Percentiles rank a stretch among this genome's conserved stretches.
phyloP scores from a whole-genome alignment of 2,797 vertebrate species.

The Arnoldichthys spilopterus region DNA sequence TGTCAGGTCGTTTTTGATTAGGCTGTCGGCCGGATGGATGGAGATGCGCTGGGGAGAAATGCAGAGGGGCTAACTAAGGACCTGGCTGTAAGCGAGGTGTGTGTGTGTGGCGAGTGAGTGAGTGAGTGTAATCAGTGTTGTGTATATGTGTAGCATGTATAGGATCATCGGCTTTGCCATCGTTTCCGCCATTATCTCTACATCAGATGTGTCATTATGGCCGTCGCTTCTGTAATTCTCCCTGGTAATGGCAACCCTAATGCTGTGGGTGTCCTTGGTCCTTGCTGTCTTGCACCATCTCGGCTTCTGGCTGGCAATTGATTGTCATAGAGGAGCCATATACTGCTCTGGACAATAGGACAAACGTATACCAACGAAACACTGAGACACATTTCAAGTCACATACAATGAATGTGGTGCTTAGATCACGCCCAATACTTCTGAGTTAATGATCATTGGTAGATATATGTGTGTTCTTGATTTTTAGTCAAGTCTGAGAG shows the following conservation, averaged over 20 bases:
- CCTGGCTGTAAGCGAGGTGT: neutral
- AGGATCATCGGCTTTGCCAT: slow-evolving; percentile 22
- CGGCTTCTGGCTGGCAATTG: neutral
- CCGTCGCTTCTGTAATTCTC: neutral
- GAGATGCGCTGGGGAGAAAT: slow-evolving; percentile 35
- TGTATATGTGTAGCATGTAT: slow-evolving; percentile 13
- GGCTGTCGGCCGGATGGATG: slow-evolving; percentile 39
- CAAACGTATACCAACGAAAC: neutral
- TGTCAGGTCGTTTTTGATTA: slow-evolving; percentile 49
- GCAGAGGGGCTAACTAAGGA: neutral
- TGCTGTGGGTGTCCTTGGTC: slow-evolving; percentile 33
- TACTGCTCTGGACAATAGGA: neutral
- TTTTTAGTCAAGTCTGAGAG: no score
- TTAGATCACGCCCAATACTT: no score
- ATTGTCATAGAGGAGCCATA: neutral
- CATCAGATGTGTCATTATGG: slow-evolving; percentile 42
- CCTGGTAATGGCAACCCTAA: slow-evolving; percentile 14
- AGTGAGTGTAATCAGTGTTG: slow-evolving; percentile 34
- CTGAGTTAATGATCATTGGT: no score
- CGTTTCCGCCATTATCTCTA: slow-evolving; percentile 26
- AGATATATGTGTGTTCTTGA: no score
- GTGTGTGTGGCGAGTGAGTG: slow-evolving; percentile 27
- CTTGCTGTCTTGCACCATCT: neutral
- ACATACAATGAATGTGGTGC: no score
- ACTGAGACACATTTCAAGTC: neutral